These are phyloP conservation scores for Drosophila ananassae DNA, from an alignment of 1,140 invertebrate genomes.

Conservation along the genomic window DNA sequence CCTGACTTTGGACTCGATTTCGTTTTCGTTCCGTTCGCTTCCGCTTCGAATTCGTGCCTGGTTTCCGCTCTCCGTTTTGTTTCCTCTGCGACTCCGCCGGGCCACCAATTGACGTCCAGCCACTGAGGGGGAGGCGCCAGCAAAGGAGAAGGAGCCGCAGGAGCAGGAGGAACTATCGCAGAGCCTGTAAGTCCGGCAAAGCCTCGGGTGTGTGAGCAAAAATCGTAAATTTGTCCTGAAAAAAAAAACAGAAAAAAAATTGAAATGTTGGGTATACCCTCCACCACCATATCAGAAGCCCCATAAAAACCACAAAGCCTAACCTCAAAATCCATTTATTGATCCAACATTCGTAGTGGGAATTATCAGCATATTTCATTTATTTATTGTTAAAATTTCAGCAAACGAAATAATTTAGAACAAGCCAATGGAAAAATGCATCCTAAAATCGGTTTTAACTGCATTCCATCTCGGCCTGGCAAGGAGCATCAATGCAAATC, in stretches of 20 bases:
- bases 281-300: not conserved
- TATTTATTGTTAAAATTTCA: not conserved
- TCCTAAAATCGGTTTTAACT: not conserved
- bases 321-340: not conserved
- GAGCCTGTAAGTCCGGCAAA: slow-evolving; percentile 63
- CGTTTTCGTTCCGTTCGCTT: slow-evolving; percentile 50
- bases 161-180: slow-evolving; percentile 7
- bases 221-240: not conserved
- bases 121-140: not conserved
- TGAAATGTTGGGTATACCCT: not conserved
- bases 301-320: not conserved
- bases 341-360: not conserved
- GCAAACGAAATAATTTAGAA: slow-evolving; percentile 13
- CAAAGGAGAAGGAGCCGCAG: slow-evolving; percentile 14
- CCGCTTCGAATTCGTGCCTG: slow-evolving; percentile 35
- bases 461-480: slow-evolving; percentile 15
- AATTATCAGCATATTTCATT: slow-evolving; percentile 5
- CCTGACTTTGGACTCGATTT: slow-evolving; percentile 30
- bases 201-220: slow-evolving; percentile 1
- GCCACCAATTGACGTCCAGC: slow-evolving; percentile 18
- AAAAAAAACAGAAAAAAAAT: too few relatives aligned
- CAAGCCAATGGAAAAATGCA: not conserved
- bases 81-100: slow-evolving; percentile 33
- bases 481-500: slow-evolving; percentile 24
- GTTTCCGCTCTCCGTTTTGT: slow-evolving; percentile 29